Base-by-base conservation (phyloP, 2,797 vertebrate genomes). In the Trematomus bernacchii region DNA sequence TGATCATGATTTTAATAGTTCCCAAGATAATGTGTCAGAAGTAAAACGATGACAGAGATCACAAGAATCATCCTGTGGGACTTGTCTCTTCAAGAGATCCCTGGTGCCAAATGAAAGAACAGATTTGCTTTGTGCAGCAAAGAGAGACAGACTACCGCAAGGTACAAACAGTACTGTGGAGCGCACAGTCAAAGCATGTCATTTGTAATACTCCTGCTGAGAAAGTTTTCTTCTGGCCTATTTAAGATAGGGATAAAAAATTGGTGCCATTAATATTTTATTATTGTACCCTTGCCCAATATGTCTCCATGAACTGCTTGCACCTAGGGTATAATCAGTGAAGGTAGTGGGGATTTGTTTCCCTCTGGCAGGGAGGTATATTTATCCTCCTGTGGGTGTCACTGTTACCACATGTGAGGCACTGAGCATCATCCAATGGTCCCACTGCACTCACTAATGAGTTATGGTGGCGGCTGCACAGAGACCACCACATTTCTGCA, bases 361-460 rank as follows among this genome's bases (percentile, higher is more conserved):
- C 71, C 76, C 77, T 76, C 46, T 70, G 76, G 74, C 65, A 80
- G 19, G 37, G 60, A 51, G 63, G 73, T 84, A 37, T 68, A 51
- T 81, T 73, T 80, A 69, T 89, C 78, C 51, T 86, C 94, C 94
- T 94, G 94, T 91, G 83, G 94, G 93, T 93, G 95, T 95, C 95
- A 93, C 94, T 95, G 92, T 95, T 94, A 92, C 90, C 91, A 90
- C 92, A 89, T 82, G 80, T 75, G 77, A 92, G 55, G 66, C 61
- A 73, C 59, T 60, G 82, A 80, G 85, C 73, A 80, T 85, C 72
- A 66, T 81, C 72, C 72, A 60, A 40, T 18, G 70, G 74, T 84
- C 81, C 85, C 77, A 61, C 83, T 85, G 82, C 85, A 89, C 84
- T 88, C 85, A 89, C 84, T 88, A 83, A 89, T 89, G 89, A 87